Conservation (phyloP, 2,797 vertebrate species). For the Neosilurus mollespiculum region DNA sequence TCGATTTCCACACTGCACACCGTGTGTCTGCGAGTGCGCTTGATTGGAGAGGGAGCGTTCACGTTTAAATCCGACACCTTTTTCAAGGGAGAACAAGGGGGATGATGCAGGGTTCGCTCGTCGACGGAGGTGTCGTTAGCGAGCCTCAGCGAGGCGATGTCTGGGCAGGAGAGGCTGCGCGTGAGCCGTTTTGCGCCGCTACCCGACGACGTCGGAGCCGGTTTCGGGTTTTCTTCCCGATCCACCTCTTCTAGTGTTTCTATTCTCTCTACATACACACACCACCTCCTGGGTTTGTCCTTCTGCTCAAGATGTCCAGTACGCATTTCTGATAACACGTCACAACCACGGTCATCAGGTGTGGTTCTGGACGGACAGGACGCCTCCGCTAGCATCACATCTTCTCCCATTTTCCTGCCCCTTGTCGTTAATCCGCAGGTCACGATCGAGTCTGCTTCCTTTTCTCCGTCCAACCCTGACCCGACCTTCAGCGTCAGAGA, state of each 20-base stretch:
- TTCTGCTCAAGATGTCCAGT: not conserved
- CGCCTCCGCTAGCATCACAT: not conserved
- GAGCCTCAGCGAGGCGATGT: constrained; percentile 68
- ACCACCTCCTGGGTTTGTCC: not conserved
- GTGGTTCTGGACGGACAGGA: not conserved
- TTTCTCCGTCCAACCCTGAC: not conserved
- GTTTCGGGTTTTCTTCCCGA: constrained; percentile 31
- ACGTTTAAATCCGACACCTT: constrained; percentile 17
- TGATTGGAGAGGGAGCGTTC: constrained; percentile 50
- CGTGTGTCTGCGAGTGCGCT: constrained; percentile 79
- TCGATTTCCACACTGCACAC: constrained; percentile 82
- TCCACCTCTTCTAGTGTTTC: not conserved
- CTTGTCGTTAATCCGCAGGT: not conserved
- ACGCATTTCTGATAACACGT: not conserved
- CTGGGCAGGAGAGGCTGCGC: constrained; percentile 84
- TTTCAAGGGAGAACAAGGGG: constrained; percentile 41
- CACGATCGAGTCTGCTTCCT: constrained; percentile 23
- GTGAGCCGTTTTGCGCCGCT: constrained; percentile 62
- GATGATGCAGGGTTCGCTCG: constrained; percentile 18
- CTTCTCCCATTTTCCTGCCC: not conserved
- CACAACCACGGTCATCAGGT: not conserved
- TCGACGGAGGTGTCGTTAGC: constrained; percentile 50
- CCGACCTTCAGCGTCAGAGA: constrained; percentile 34
- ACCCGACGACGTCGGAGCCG: constrained; percentile 36
- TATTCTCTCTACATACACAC: not conserved